Evolutionary conservation across 92 coral and sea anemone species (phyloP).

Genomic region (Epizoanthus ramosus): DNA sequence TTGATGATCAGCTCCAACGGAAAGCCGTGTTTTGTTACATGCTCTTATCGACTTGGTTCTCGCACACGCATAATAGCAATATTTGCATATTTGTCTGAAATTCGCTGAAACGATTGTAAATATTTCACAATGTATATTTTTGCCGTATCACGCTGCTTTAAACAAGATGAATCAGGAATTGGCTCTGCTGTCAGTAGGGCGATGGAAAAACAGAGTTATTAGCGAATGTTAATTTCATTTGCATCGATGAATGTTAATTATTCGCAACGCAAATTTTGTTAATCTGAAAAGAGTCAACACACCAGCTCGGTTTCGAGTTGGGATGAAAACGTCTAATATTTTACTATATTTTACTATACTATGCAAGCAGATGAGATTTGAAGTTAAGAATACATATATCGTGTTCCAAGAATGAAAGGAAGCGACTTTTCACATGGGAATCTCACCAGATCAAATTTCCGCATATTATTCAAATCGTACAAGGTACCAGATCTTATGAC

Average conservation of each 20-base stretch:
- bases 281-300: too few species aligned
- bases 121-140: background rate
- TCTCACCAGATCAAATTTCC: conserved; percentile 26
- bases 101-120: conserved; percentile 18
- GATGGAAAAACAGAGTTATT: too few species aligned
- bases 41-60: background rate
- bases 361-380: too few species aligned
- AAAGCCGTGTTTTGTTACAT: background rate
- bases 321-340: background rate
- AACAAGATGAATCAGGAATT: background rate
- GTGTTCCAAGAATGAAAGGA: background rate
- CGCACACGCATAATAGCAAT: background rate
- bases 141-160: background rate
- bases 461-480: background rate
- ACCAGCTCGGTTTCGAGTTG: too few species aligned
- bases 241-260: background rate
- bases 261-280: too few species aligned
- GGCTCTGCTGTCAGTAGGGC: background rate
- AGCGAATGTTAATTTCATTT: background rate
- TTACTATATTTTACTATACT: background rate
- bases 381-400: background rate
- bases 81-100: background rate
- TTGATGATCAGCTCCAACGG: background rate
- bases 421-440: background rate
- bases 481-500: conserved; percentile 17